Evolutionary conservation across 2,797 vertebrate genomes (phyloP), one percentile per base, ranked within the genome.

Genomic region (Adrianichthys oophorus): DNA sequence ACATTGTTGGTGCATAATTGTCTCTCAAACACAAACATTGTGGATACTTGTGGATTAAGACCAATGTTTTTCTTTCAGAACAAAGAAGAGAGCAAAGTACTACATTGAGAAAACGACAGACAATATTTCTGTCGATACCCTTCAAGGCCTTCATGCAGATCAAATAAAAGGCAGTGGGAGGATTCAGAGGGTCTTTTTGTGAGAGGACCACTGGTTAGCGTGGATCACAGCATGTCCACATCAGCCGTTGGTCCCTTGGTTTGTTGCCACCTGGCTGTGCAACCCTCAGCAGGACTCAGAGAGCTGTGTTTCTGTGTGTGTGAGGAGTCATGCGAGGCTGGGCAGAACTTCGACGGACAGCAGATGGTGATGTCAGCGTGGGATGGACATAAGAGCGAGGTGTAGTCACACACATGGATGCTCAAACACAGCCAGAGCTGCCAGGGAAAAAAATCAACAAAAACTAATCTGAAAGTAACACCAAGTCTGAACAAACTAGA

Each of bases 361-460:
- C 90, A 92, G 90, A 92, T 85, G 86, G 89, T 56, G 69, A 68
- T 72, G 78, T 63, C 80, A 78, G 86, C 65, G 58, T 86, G 84
- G 62, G 65, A 70, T 53, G 66, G 63, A 75, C 78, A 74, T 50
- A 26, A 48, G 56, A 57, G 71, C 63, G 56, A 78, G 73, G 76
- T 63, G 63, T 75, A 60, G 68, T 61, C 70, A 46, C 72, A 73
- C 71, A 75, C 79, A 75, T 70, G 73, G 64, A 70, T 72, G 64
- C 67, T 54, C 78, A 78, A 65, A 65, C 60, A 56, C 58, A 67
- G 63, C 26, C 56, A 57, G 46, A 43, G 63, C 40, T 46, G 58
- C 64, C 60, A 69, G 46, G 32, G 19, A 21, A 74, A 53, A 59
- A 40, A 50, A 61, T 75, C 41, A 68, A 52, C 47, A 64, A 76